phyloP scores from a whole-genome alignment of 2,888 invertebrate genomes.

The Pachycephus smyrnensis region DNA sequence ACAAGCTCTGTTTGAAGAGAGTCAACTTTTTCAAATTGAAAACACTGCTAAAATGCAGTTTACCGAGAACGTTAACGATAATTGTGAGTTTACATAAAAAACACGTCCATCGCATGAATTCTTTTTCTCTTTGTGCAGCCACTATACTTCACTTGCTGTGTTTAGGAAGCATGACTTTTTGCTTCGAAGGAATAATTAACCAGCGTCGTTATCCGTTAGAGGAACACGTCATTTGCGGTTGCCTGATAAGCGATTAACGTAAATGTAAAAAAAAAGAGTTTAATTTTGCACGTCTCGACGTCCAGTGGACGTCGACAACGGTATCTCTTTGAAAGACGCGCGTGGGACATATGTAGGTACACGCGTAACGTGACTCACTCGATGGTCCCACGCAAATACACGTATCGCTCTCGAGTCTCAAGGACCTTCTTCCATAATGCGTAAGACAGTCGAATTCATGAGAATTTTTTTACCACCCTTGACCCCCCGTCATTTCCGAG shows the following conservation, averaged over 20 bases:
- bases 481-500: not conserved
- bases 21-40: not conserved
- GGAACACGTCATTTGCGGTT: not conserved
- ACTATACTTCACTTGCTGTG: not conserved
- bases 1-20: not conserved
- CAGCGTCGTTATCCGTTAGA: not conserved
- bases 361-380: constrained; percentile 13
- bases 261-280: not conserved
- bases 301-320: not conserved
- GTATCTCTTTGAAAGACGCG: not conserved
- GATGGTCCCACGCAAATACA: not conserved
- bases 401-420: not conserved
- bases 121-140: not conserved
- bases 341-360: constrained; percentile 9
- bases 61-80: not conserved
- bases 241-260: not conserved
- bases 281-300: too few relatives aligned
- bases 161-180: not conserved
- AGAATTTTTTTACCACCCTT: not conserved
- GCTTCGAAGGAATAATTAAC: not conserved
- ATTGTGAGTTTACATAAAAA: not conserved
- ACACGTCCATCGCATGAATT: not conserved
- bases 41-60: not conserved
- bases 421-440: not conserved
- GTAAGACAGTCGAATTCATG: not conserved